phyloP scores from a whole-genome alignment of 2,888 invertebrate species.

The Leucophenga montana region DNA sequence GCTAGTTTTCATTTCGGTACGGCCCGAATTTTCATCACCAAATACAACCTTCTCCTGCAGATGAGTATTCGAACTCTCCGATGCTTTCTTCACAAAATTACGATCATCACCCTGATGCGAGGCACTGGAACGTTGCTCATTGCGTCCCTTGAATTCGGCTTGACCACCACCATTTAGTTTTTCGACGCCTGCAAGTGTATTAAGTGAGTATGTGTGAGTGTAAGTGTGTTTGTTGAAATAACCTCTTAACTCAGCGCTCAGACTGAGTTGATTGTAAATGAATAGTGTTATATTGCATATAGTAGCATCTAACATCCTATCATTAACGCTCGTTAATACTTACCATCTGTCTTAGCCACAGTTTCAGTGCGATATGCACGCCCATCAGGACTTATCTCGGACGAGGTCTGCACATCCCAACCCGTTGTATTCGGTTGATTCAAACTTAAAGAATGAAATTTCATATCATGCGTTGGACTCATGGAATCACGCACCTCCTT shows the following conservation, averaged over 20 bases:
- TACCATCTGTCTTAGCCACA: constrained; percentile 79
- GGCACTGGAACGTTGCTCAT: constrained; percentile 77
- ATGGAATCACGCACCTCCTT: constrained; percentile 86
- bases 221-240: constrained; percentile 12
- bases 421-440: constrained; percentile 75
- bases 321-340: constrained; percentile 42
- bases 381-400: constrained; percentile 79
- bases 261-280: constrained; percentile 34
- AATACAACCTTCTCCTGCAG: constrained; percentile 75
- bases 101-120: constrained; percentile 75
- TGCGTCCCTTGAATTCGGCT: constrained; percentile 78
- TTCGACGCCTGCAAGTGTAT: constrained; percentile 74
- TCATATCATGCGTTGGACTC: constrained; percentile 78
- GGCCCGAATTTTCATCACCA: constrained; percentile 74
- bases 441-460: constrained; percentile 67
- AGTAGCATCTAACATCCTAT: constrained; percentile 3
- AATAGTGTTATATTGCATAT: constrained; percentile 16
- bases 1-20: constrained; percentile 71
- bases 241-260: constrained; percentile 31
- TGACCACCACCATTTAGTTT: constrained; percentile 80
- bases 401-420: constrained; percentile 80
- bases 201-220: constrained; percentile 58
- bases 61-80: constrained; percentile 73
- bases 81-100: constrained; percentile 74
- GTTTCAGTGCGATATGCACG: constrained; percentile 77